Percentiles rank a stretch among this genome's conserved stretches.
Evolutionary conservation across 2,113 vertebrate genomes (phyloP).

Genomic region (Rhinogobius similis): DNA sequence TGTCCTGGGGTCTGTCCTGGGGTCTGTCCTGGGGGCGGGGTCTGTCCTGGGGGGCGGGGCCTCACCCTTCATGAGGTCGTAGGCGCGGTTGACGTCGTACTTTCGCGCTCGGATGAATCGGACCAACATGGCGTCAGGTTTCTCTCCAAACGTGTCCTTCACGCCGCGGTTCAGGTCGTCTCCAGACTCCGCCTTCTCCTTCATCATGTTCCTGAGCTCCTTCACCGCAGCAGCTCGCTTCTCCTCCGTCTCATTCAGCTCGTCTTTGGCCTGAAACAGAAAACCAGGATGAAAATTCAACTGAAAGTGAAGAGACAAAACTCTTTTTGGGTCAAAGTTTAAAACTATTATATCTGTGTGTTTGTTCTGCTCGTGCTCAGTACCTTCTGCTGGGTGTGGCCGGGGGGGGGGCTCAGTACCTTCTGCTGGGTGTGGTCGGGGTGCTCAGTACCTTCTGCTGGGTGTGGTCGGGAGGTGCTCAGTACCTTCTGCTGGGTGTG

Average conservation of each 20-base stretch:
- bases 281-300: not conserved
- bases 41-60: not conserved
- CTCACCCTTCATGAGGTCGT: conserved; percentile 81
- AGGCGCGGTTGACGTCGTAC: conserved; percentile 85
- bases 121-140: conserved; percentile 83
- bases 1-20: not conserved
- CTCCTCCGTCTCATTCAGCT: conserved; percentile 90
- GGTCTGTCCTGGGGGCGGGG: too few relatives aligned
- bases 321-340: too few relatives aligned
- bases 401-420: too few relatives aligned
- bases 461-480: conserved; percentile 82
- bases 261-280: conserved; percentile 88
- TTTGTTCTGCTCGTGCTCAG: too few relatives aligned
- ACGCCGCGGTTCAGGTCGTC: conserved; percentile 80
- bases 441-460: conserved; percentile 97
- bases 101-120: conserved; percentile 95
- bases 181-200: conserved; percentile 65
- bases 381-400: too few relatives aligned
- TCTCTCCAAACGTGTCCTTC: conserved; percentile 77
- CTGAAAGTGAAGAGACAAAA: too few relatives aligned
- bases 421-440: too few relatives aligned
- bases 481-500: not conserved
- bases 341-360: too few relatives aligned
- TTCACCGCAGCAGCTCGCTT: conserved; percentile 77
- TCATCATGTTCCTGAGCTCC: conserved; percentile 83